phyloP scores from a whole-genome alignment of 2,113 vertebrate genomes.

The Amphiprion percula region DNA sequence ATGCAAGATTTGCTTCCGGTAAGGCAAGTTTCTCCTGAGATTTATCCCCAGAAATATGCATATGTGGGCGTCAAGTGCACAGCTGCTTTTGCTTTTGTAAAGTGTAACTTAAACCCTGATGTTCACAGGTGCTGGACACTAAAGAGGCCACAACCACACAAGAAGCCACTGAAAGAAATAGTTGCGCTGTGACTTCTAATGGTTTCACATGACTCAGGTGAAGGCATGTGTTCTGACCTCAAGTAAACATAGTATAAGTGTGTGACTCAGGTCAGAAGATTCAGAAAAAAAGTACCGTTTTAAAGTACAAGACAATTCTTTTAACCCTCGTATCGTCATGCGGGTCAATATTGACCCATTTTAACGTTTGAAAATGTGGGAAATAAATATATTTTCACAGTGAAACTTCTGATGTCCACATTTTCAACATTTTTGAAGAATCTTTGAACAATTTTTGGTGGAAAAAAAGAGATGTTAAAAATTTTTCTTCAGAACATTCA shows the following conservation, averaged over 20 bases:
- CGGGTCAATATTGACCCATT: too few relatives aligned
- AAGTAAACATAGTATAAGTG: too few relatives aligned
- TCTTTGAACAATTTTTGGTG: too few relatives aligned
- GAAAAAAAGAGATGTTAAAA: too few relatives aligned
- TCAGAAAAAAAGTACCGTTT: too few relatives aligned
- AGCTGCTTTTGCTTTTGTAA: conserved; percentile 19
- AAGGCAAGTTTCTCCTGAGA: background rate
- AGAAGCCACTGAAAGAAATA: conserved; percentile 7
- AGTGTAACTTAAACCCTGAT: conserved; percentile 14
- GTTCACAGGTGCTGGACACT: conserved; percentile 9
- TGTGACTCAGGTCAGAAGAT: background rate
- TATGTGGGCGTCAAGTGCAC: background rate
- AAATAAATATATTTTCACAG: too few relatives aligned
- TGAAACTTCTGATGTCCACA: too few relatives aligned
- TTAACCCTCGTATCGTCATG: too few relatives aligned
- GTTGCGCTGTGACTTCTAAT: background rate
- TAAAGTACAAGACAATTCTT: background rate
- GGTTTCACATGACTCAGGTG: conserved; percentile 10
- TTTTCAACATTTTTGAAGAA: too few relatives aligned
- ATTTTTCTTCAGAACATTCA: too few relatives aligned
- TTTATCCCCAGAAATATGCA: background rate
- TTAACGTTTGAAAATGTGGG: too few relatives aligned
- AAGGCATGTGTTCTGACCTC: too few relatives aligned
- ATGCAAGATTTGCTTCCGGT: background rate
- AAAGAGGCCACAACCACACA: conserved; percentile 1